Base-by-base conservation (phyloP, 2,113 vertebrate species). In the Megaceryle torquata region DNA sequence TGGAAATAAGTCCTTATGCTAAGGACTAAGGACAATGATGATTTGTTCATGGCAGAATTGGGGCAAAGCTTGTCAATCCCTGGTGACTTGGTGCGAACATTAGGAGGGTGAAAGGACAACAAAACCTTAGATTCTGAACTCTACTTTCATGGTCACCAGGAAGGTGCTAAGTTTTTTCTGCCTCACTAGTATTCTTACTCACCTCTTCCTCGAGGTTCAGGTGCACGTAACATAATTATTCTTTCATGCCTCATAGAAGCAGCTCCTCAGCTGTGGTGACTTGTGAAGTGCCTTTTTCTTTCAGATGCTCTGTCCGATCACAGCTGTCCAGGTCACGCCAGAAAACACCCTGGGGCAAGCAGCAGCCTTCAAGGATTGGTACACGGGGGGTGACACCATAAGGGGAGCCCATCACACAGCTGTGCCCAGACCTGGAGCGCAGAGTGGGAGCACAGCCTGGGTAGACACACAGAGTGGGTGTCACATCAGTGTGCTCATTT, bases 221-320 rank as follows among this genome's bases (percentile, higher is more conserved):
- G 59, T 89, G 94, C 79, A 95, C 74, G 1, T 95, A 94, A 57
- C 83, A 95, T 37, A 2, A 20, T 11, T 71, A 97, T 90, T 96
- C 85, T 71, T 97, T 96, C 19, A 86, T 96, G 48, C 91, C 89
- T 20, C 15, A 26, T 1, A 95, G 69, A 37, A 82, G 95, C 65
- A 93, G 93, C 70, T 91, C 93, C 70, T 97, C 92, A 17, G 88
- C 41, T 81, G 95, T 54, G 50, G 95, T 90, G 83, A 97, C 96
- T 96, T 98, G 96, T 95, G 94, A 96, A 94, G 98, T 31, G 44
- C 93, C 75, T 0, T 81, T 89, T 92, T 97, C 96, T 93, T 97
- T 98, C 96, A 99, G 94, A 60, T 96, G 96, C 88, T 93, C 98
- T 91, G 98, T 98, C 86, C 98, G 95, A 56, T 97, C 96, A 28